Evolutionary conservation across 2,113 vertebrate genomes (phyloP).

Genomic region (Pipa parva): DNA sequence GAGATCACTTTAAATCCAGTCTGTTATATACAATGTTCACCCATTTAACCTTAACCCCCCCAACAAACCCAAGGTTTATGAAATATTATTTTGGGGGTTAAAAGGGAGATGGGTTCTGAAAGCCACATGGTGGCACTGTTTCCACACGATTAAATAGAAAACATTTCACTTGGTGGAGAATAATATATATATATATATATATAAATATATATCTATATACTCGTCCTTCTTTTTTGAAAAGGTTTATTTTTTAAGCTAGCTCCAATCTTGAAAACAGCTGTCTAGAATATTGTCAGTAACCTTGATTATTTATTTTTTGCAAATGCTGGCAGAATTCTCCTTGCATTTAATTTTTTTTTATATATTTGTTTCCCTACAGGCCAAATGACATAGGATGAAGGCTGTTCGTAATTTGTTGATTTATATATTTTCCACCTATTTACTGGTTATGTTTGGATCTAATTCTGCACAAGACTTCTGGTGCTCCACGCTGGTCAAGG

Average conservation of each 20-base stretch:
- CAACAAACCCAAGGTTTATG: constrained; percentile 58
- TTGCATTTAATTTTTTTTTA: constrained; percentile 73
- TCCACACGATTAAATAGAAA: constrained; percentile 79
- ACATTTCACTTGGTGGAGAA: constrained; percentile 51
- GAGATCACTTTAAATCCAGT: no score
- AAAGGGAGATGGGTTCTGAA: constrained; percentile 13
- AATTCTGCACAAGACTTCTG: constrained; percentile 99
- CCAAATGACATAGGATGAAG: constrained; percentile 99
- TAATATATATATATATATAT: constrained; percentile 57
- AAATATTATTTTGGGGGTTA: constrained; percentile 48
- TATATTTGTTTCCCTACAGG: constrained; percentile 84
- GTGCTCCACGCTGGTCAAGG: constrained; percentile 98
- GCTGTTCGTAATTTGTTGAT: constrained; percentile 99
- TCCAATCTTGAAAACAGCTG: constrained; percentile 69
- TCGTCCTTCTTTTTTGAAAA: constrained; percentile 66
- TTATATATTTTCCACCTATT: constrained; percentile 99
- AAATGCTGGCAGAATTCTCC: constrained; percentile 61
- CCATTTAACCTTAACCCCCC: constrained; percentile 12
- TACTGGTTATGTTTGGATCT: constrained; percentile 99
- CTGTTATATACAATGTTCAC: neutral
- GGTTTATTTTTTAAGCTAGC: constrained; percentile 53
- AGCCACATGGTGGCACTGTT: constrained; percentile 96
- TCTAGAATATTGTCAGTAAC: constrained; percentile 62
- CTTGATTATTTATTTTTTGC: no score
- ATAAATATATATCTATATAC: constrained; percentile 45